phyloP scores from a whole-genome alignment of 2,113 vertebrate species.

The Oreochromis tanganicae region DNA sequence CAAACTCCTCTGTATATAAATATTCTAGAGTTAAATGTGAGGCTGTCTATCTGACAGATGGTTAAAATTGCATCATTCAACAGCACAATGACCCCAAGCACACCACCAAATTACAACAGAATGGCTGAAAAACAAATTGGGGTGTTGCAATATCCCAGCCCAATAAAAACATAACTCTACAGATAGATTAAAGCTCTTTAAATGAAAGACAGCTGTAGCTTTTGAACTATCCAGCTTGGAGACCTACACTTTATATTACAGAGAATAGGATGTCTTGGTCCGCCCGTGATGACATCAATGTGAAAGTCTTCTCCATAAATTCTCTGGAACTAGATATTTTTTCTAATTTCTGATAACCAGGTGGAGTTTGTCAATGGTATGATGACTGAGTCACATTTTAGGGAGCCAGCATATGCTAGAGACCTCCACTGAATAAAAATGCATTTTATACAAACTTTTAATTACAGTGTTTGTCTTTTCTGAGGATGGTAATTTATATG shows the following conservation, averaged over 20 bases:
- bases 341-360: neutral
- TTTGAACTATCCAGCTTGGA: neutral
- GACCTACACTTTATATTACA: neutral
- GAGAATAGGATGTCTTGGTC: neutral
- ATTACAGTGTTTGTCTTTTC: neutral
- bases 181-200: neutral
- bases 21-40: neutral
- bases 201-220: neutral
- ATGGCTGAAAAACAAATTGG: accelerated
- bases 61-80: neutral
- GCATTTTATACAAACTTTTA: neutral
- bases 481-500: neutral
- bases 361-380: accelerated
- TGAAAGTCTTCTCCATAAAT: neutral
- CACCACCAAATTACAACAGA: accelerated
- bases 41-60: neutral
- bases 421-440: neutral
- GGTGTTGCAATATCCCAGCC: neutral
- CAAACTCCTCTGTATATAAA: neutral
- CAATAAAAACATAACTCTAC: neutral
- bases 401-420: neutral
- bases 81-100: neutral
- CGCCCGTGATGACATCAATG: neutral
- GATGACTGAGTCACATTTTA: neutral
- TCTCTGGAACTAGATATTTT: neutral